Percentiles rank a stretch among this genome's conserved stretches.
Conservation (phyloP, 1,140 invertebrate genomes). For the Penaeus japonicus region DNA sequence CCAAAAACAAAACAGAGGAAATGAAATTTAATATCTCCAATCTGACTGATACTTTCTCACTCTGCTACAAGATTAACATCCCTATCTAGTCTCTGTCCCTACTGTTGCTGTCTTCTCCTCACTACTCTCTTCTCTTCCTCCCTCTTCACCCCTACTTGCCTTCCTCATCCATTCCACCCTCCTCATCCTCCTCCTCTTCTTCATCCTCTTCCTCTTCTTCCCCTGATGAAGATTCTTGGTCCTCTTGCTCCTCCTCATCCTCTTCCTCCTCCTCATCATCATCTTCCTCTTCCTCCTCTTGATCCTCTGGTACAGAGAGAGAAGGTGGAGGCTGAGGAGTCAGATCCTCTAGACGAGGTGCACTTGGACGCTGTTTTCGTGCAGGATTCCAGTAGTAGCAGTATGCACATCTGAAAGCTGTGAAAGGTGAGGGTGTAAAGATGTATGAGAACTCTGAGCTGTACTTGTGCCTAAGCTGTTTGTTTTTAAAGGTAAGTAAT, state of each 20-base stretch:
- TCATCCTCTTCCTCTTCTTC: conserved; percentile 45
- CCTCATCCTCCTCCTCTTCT: conserved; percentile 23
- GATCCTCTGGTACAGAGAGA: conserved; percentile 62
- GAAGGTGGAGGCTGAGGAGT: conserved; percentile 37
- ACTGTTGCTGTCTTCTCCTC: no score
- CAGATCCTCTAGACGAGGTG: conserved; percentile 68
- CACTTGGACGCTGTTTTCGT: conserved; percentile 79
- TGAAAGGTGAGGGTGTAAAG: conserved; percentile 52
- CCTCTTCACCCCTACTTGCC: background rate
- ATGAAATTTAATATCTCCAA: background rate
- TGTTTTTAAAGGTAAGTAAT: no score
- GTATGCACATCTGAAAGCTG: conserved; percentile 86
- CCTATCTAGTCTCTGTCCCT: background rate
- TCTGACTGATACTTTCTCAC: background rate
- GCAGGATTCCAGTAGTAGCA: conserved; percentile 85
- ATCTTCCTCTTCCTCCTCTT: conserved; percentile 71
- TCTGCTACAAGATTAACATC: background rate
- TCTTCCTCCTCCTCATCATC: conserved; percentile 60
- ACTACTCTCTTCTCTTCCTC: background rate
- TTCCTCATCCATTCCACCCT: conserved; percentile 26
- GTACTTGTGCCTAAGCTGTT: no score
- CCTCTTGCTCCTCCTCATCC: conserved; percentile 72
- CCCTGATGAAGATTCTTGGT: conserved; percentile 44
- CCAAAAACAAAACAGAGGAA: conserved; percentile 18
- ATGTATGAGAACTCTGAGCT: no score